Base-by-base conservation (phyloP, 1,140 invertebrate genomes). In the Holcopasites calliopsidis region DNA sequence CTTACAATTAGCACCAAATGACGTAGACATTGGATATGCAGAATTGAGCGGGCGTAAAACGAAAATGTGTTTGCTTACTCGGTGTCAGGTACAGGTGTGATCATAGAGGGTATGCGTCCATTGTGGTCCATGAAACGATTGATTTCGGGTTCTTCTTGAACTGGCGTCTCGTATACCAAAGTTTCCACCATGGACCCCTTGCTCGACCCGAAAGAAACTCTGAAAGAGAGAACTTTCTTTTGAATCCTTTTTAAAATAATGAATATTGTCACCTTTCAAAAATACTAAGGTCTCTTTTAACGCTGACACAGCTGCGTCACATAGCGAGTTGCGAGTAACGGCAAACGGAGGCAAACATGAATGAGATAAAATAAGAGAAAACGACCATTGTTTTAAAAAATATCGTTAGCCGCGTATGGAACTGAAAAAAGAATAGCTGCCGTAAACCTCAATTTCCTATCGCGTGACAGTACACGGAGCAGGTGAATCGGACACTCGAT, bases 161-260 rank as follows among this genome's bases (percentile, higher is more conserved):
- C 92, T 10, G 94, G 94, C 78, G 95, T 97, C 91, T 97, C 97
- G 90, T 97, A 97, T 70, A 97, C 96, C 44, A 97, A 92, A 21
- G 97, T 98, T 92, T 98, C 97, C 44, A 97, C 97, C 96, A 97
- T 97, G n/a, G 96, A 97, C 65, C 97, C 97, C 92, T 97, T 97
- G 77, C 96, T 97, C 87, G 96, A 97, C 55, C 97, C 97, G 90
- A 98, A 98, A 40, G 97, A 97, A 64, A 98, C 97, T 92, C 97
- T 97, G 93, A 4, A 93, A 6, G 93, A 10, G 64, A 68, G 76
- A 77, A 76, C 6, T 69, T 55, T 71, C 52, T 18, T 4, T 28
- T 54, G 16, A 47, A 47, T 40, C 6, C 38, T 7, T 7, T n/a
- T 18, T 13, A 47, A 47, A 16, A 47, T n/a, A n/a, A n/a, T n/a